Evolutionary conservation across 2,888 invertebrate genomes (phyloP).

Genomic region (Dysmachus trigonus): DNA sequence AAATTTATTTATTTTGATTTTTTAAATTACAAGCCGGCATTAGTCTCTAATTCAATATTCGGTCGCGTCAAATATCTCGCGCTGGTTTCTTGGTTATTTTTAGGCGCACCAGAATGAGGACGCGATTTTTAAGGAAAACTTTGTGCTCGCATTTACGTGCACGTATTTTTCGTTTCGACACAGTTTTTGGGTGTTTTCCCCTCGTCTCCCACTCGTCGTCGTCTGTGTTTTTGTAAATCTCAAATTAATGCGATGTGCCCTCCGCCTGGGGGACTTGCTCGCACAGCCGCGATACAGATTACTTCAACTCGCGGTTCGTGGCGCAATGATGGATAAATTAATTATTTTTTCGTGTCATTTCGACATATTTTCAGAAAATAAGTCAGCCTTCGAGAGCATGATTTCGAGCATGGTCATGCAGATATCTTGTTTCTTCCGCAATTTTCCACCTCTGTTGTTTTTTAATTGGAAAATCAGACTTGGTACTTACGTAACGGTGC

Average conservation of each 20-base stretch:
- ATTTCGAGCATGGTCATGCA: background rate
- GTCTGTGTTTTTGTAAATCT: background rate
- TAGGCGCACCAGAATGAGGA: slow-evolving; percentile 6
- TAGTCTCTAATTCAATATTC: slow-evolving; percentile 32
- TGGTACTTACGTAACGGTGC: slow-evolving; percentile 7
- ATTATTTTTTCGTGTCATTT: slow-evolving; percentile 17
- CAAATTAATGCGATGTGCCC: background rate
- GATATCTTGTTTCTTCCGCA: background rate
- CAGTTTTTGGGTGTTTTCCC: background rate
- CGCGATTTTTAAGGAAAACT: background rate
- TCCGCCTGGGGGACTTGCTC: background rate
- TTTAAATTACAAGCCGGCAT: slow-evolving; percentile 12
- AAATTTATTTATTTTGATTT: background rate
- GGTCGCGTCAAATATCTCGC: background rate
- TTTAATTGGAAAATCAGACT: background rate
- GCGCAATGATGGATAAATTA: slow-evolving; percentile 7
- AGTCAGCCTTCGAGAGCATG: background rate
- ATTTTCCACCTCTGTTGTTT: background rate
- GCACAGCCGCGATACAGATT: background rate
- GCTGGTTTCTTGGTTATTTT: background rate
- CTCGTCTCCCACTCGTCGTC: background rate
- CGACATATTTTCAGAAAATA: slow-evolving; percentile 6
- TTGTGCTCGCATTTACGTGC: background rate
- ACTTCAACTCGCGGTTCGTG: background rate
- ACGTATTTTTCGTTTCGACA: slow-evolving; percentile 7